These are phyloP conservation scores for Rhineura floridana DNA, from an alignment of 2,113 vertebrate species.

Conservation along the genomic window DNA sequence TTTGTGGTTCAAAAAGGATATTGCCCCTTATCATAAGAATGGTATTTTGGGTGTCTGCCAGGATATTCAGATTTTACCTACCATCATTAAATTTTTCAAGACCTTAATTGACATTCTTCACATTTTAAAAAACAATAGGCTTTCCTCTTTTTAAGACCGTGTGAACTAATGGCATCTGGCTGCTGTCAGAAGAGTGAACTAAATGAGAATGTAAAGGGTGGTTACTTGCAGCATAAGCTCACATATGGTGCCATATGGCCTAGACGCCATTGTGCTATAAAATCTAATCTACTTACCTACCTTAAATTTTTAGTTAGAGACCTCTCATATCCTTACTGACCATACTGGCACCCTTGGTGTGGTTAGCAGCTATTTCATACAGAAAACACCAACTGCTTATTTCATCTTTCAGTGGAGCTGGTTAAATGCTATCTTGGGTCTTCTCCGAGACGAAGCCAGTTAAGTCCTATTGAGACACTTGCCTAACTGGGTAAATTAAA, in stretches of 20 bases:
- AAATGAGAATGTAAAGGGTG: neutral
- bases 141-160: neutral
- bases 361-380: neutral
- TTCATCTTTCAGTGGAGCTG: neutral
- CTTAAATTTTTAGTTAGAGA: slow-evolving; percentile 1
- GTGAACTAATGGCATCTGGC: neutral
- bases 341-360: neutral
- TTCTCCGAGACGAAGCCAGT: neutral
- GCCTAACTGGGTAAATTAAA: neutral
- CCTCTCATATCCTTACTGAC: neutral
- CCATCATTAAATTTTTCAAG: neutral
- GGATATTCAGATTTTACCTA: neutral
- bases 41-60: neutral
- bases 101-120: neutral
- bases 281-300: neutral
- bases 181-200: neutral
- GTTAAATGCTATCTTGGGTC: neutral
- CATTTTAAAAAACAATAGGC: neutral
- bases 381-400: neutral
- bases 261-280: neutral
- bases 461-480: neutral
- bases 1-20: neutral
- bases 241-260: neutral
- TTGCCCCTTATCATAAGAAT: neutral
- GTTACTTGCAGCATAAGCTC: neutral